A percentile compares a stretch with the other conserved stretches of the same genome.
These are phyloP conservation scores for Micropterix aruncella DNA, from an alignment of 2,888 invertebrate genomes.

Conservation along the genomic window DNA sequence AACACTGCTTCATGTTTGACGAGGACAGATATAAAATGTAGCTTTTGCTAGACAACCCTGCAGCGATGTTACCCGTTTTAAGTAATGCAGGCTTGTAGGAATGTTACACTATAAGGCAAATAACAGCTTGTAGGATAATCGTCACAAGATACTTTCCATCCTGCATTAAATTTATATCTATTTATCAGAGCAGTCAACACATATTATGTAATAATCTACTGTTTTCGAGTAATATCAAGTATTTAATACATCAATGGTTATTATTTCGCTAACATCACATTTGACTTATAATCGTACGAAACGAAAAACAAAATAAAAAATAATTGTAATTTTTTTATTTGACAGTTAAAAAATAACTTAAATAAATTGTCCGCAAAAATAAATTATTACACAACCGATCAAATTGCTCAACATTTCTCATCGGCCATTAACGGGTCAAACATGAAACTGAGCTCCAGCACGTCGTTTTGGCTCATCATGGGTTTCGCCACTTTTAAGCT, in stretches of 20 bases:
- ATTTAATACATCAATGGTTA: neutral
- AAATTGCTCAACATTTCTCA: constrained; percentile 31
- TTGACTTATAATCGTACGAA: constrained; percentile 1
- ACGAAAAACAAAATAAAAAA: constrained; percentile 1
- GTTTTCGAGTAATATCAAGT: neutral
- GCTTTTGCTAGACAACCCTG: too few species aligned
- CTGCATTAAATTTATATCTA: neutral
- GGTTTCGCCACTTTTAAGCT: constrained; percentile 14
- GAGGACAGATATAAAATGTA: too few species aligned
- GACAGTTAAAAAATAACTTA: constrained; percentile 28
- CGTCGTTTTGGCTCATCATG: constrained; percentile 10
- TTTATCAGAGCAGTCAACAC: neutral
- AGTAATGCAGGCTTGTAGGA: too few species aligned
- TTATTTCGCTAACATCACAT: neutral
- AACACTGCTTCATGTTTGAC: too few species aligned
- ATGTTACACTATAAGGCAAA: too few species aligned
- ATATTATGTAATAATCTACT: neutral
- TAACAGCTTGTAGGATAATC: too few species aligned
- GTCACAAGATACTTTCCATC: too few species aligned
- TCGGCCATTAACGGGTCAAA: constrained; percentile 35
- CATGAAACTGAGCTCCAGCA: constrained; percentile 29
- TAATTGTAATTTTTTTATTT: constrained; percentile 9
- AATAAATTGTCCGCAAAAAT: constrained; percentile 43
- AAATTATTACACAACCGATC: constrained; percentile 16
- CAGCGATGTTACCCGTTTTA: too few species aligned